Evolutionary conservation across 2,797 vertebrate genomes (phyloP).

Genomic region (Natrix natrix): DNA sequence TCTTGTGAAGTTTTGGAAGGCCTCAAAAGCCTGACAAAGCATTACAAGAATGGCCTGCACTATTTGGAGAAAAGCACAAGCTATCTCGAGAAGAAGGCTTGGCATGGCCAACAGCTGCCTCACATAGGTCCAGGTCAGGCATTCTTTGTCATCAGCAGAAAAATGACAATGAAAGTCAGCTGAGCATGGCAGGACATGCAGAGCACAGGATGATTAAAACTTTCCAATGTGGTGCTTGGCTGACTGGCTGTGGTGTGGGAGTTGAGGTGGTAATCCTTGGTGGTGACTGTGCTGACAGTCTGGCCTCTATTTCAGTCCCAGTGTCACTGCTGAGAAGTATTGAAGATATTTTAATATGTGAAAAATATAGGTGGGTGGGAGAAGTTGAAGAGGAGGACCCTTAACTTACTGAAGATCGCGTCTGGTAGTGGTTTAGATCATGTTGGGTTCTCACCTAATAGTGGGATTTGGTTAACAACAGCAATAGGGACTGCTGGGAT

Average conservation of each 20-base stretch:
- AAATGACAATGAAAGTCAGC: background rate
- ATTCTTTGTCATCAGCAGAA: background rate
- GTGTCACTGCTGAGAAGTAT: background rate
- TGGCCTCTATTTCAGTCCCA: background rate
- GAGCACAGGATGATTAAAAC: background rate
- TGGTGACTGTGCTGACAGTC: background rate
- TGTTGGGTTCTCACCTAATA: background rate
- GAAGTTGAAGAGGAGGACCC: background rate
- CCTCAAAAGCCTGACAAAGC: background rate
- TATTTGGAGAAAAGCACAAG: background rate
- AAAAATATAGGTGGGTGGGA: background rate
- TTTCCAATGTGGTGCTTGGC: background rate
- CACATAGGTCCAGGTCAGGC: background rate
- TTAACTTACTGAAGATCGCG: background rate
- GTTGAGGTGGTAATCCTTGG: background rate
- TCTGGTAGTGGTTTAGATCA: background rate
- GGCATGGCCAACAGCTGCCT: background rate
- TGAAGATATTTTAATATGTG: background rate
- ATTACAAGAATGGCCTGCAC: background rate
- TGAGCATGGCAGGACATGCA: background rate
- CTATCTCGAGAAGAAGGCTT: background rate
- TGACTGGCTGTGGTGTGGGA: background rate
- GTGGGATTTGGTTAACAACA: background rate
- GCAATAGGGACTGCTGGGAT: background rate
- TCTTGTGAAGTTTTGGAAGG: background rate